phyloP scores from a whole-genome alignment of 2,113 vertebrate genomes.

The Murina feae region DNA sequence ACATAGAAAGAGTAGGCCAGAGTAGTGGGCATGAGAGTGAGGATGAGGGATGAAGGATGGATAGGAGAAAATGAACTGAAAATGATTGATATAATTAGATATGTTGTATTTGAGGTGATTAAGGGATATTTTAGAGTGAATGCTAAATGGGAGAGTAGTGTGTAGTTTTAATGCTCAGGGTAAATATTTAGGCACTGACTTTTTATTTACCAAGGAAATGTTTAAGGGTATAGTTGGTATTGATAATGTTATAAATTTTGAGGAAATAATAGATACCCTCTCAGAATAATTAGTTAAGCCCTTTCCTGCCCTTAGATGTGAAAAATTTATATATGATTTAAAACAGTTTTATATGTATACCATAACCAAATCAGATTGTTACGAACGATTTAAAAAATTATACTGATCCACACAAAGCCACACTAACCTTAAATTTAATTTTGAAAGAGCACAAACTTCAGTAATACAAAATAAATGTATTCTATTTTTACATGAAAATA shows the following conservation, averaged over 20 bases:
- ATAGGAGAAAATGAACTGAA: neutral
- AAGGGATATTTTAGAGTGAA: neutral
- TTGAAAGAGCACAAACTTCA: neutral
- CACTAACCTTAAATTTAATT: neutral
- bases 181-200: neutral
- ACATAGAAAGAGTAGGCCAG: neutral
- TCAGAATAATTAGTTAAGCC: neutral
- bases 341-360: neutral
- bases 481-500: neutral
- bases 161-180: neutral
- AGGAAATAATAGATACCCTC: neutral
- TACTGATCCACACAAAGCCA: neutral
- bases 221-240: neutral
- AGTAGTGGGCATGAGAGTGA: neutral
- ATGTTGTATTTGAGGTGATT: neutral
- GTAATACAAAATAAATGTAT: neutral
- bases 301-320: neutral
- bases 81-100: neutral
- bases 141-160: neutral
- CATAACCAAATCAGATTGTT: slow-evolving; percentile 2
- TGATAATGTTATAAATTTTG: neutral
- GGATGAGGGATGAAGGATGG: neutral
- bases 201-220: neutral
- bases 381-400: neutral
- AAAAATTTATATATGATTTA: slow-evolving; percentile 33